Evolutionary conservation across 2,113 vertebrate species (phyloP), one percentile per base, ranked within the genome.

Genomic region (Paramisgurnus dabryanus): DNA sequence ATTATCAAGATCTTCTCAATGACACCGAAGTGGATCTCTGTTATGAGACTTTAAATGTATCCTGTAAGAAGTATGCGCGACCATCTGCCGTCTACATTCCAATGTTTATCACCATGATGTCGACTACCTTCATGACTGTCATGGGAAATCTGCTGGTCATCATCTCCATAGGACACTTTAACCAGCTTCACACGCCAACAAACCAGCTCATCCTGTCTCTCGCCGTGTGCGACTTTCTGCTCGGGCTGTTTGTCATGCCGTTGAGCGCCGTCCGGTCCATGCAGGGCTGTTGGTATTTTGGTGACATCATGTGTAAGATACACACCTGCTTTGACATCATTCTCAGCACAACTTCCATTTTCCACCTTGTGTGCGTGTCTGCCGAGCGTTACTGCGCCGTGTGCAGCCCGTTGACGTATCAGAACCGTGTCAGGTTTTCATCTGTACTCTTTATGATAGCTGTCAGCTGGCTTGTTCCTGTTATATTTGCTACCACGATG

Each of bases 171-270:
- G 83, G 83, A 0, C 88, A 90, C 49, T 89, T 89, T 82, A 90
- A 86, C 79, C 86, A 88, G 65, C 86, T 89, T 13, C 85, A 88
- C 45, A 85, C 85, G 55, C 68, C 85, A 47, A 88, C 88, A 43
- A 89, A 89, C 71, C 63, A 80, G 18, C 65, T 87, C n/a, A 64
- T 87, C 39, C 49, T 88, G 39, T 89, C 84, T 13, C 66, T 89
- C 61, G 84, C 88, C 43, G 22, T 87, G 67, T 81, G 84, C 15
- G 87, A 87, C 80, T 81, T 86, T 58, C 65, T 86, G 11, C 50
- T 88, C 3, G 86, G 83, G 6, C 5, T 86, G 47, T 76, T 94
- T 39, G 79, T 95, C 63, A 95, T 95, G 95, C 94, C 95, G 13
- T 92, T 90, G 18, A 94, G 77, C 2, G 78, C 81, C 2, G 8